These are phyloP conservation scores for Calliopum simillimum DNA, from an alignment of 2,888 invertebrate species.

Conservation along the genomic window DNA sequence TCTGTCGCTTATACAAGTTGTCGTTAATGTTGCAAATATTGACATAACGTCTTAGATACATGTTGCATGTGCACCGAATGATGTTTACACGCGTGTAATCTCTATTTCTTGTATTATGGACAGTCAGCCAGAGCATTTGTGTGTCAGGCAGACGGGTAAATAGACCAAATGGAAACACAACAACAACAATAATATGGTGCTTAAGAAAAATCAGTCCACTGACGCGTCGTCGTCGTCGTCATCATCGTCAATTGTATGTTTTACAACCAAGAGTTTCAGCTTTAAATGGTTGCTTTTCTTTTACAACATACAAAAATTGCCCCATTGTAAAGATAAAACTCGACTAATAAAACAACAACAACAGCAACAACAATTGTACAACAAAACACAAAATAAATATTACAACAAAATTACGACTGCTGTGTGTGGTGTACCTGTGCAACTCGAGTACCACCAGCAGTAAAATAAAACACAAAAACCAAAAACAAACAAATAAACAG, in stretches of 20 bases:
- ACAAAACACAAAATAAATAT: slow-evolving; percentile 53
- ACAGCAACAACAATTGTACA: slow-evolving; percentile 2
- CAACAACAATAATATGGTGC: too few species aligned
- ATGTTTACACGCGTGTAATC: neutral
- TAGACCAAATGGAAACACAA: neutral
- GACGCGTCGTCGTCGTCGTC: too few species aligned
- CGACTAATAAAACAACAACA: slow-evolving; percentile 32
- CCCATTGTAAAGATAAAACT: slow-evolving; percentile 59
- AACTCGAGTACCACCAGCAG: neutral
- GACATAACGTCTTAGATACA: slow-evolving; percentile 15
- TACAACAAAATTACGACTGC: slow-evolving; percentile 53
- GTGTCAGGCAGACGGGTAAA: neutral
- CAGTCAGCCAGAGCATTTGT: slow-evolving; percentile 19
- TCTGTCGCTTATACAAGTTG: neutral
- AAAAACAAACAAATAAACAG: neutral
- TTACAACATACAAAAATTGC: slow-evolving; percentile 1
- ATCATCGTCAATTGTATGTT: slow-evolving; percentile 10
- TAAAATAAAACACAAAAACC: neutral
- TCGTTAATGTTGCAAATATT: slow-evolving; percentile 11
- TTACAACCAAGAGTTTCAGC: slow-evolving; percentile 8
- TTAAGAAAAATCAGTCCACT: too few species aligned
- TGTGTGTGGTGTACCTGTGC: slow-evolving; percentile 26
- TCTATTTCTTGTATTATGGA: neutral
- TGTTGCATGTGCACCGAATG: slow-evolving; percentile 1
- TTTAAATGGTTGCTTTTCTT: neutral